Conservation (phyloP, 2,113 vertebrate genomes). For the Spea multiplicata region DNA sequence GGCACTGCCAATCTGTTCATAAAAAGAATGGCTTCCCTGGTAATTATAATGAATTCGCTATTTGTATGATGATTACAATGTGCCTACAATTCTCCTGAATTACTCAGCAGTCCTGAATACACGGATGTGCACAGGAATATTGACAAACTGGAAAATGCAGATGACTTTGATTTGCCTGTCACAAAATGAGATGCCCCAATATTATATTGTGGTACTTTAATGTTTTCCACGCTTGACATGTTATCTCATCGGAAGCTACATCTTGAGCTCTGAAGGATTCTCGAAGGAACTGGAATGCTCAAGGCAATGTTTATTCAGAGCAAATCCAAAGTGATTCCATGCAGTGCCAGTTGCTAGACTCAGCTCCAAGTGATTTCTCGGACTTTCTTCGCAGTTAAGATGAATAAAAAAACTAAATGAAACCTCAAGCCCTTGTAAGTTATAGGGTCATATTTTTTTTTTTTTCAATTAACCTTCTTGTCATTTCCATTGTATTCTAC, state of each 20-base stretch:
- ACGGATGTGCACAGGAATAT: not conserved
- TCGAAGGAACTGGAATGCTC: constrained; percentile 54
- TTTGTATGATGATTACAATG: too few relatives aligned
- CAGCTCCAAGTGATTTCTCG: constrained; percentile 36
- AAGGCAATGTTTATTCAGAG: constrained; percentile 58
- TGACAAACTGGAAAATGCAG: constrained; percentile 27
- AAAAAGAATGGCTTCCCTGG: too few relatives aligned
- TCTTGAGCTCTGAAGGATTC: constrained; percentile 57
- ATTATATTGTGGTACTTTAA: constrained; percentile 3
- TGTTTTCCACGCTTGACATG: constrained; percentile 47
- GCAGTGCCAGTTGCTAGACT: constrained; percentile 53
- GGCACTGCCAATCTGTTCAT: too few relatives aligned
- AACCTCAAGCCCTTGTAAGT: constrained; percentile 58
- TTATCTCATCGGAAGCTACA: constrained; percentile 50
- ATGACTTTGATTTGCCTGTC: not conserved
- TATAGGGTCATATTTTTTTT: constrained; percentile 62
- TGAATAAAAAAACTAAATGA: constrained; percentile 59
- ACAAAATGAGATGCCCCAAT: not conserved
- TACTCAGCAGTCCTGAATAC: too few relatives aligned
- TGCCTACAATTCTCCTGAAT: too few relatives aligned
- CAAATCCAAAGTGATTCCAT: constrained; percentile 51
- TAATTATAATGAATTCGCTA: too few relatives aligned
- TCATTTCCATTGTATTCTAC: constrained; percentile 58
- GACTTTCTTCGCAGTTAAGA: constrained; percentile 52
- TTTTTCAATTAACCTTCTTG: constrained; percentile 65